These are phyloP conservation scores for Edolisoma coerulescens DNA, from an alignment of 2,113 vertebrate genomes.

Conservation along the genomic window DNA sequence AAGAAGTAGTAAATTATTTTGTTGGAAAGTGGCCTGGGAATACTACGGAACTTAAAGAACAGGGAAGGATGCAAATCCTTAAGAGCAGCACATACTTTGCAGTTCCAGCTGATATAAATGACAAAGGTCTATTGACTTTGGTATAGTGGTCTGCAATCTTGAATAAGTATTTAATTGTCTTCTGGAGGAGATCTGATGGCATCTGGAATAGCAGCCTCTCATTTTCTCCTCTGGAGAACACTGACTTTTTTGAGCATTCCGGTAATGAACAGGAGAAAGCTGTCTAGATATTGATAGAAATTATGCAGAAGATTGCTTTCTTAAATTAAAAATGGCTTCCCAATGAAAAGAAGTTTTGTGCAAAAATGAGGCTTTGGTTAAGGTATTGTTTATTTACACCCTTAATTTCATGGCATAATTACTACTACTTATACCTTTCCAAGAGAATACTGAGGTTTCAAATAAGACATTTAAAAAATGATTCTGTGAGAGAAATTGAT, in stretches of 20 bases:
- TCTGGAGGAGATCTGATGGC: background rate
- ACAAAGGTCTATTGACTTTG: background rate
- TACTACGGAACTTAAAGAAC: background rate
- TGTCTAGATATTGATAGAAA: background rate
- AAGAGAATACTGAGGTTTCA: background rate
- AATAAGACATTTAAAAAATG: background rate
- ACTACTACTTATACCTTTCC: background rate
- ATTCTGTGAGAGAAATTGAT: background rate
- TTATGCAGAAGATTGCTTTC: background rate
- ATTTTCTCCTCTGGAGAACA: background rate
- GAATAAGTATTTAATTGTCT: background rate
- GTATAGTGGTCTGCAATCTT: background rate
- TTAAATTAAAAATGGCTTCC: background rate
- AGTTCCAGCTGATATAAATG: background rate
- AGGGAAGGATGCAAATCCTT: background rate
- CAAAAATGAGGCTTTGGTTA: background rate
- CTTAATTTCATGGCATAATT: background rate
- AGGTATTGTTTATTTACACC: background rate
- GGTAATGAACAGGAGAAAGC: background rate
- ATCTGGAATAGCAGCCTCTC: background rate
- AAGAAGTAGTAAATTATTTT: background rate
- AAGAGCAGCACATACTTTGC: background rate
- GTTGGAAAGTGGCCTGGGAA: background rate
- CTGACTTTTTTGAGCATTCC: background rate
- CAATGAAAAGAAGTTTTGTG: background rate